These are phyloP conservation scores for Hoplodrina blanda DNA, from an alignment of 2,888 invertebrate species.

Conservation along the genomic window DNA sequence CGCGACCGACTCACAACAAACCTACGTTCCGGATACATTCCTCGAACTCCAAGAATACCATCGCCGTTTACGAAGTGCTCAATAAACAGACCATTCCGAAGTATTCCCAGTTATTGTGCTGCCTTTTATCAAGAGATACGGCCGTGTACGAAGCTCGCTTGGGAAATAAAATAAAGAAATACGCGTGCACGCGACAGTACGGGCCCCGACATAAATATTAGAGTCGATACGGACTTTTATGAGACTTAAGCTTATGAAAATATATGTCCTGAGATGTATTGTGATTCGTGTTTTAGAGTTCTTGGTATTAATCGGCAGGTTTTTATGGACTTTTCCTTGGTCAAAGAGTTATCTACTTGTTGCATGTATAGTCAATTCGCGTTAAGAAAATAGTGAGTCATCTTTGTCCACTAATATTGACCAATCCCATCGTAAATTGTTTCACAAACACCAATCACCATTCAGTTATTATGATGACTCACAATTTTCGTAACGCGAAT, in stretches of 20 bases:
- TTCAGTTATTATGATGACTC: too few relatives aligned
- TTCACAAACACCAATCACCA: too few relatives aligned
- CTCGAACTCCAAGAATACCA: slow-evolving; percentile 52
- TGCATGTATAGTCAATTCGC: background rate
- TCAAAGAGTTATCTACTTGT: slow-evolving; percentile 12
- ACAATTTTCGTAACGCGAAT: too few relatives aligned
- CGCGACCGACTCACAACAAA: slow-evolving; percentile 11
- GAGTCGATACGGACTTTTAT: slow-evolving; percentile 73
- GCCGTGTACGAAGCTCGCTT: slow-evolving; percentile 55
- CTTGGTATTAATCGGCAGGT: slow-evolving; percentile 28
- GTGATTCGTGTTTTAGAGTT: slow-evolving; percentile 49
- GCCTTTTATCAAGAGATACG: slow-evolving; percentile 67
- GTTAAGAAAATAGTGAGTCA: too few relatives aligned
- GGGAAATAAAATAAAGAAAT: slow-evolving; percentile 68
- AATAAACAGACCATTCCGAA: slow-evolving; percentile 64
- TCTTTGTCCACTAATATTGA: too few relatives aligned
- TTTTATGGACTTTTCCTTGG: background rate
- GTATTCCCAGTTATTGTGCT: slow-evolving; percentile 62
- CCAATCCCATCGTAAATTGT: too few relatives aligned
- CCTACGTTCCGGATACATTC: slow-evolving; percentile 25
- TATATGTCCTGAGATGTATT: slow-evolving; percentile 64
- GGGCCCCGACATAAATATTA: slow-evolving; percentile 76
- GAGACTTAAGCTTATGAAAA: slow-evolving; percentile 74
- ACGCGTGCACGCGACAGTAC: slow-evolving; percentile 57
- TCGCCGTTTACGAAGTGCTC: slow-evolving; percentile 61